Evolutionary conservation across 2,888 invertebrate genomes (phyloP), one percentile per base, ranked within the genome.

Genomic region (Catocala nupta): DNA sequence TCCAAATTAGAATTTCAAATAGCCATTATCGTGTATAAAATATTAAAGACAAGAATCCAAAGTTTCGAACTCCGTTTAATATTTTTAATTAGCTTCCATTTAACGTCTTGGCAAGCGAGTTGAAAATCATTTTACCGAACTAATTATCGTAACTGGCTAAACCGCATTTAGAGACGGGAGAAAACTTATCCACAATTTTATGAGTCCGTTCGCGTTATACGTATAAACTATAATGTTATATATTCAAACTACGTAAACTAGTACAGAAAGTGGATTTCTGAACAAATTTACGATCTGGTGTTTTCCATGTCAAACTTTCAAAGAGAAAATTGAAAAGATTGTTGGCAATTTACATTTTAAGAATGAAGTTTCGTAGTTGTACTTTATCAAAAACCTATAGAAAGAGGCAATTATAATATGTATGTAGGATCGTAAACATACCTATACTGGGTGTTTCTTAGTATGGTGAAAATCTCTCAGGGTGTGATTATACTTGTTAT

Each of bases 111-210:
- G 56, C 56, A 49, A 56, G 49, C 43, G 42, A 43, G 43, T 12
- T 50, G 50, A 44, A 43, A 33, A 57, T 50, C 43, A 33, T 34
- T 55, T 55, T 13, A 55, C 25, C 8, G 45, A 25, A 53, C 39
- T 53, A 59, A 59, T 59, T 54, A 59, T 47, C 42, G 33, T 13
- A 53, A 54, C 36, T 39, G 48, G n/a, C 25, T 13, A 48, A 42
- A 33, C 52, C 12, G 11, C 42, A 9, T 59, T 59, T 16, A 54
- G 54, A 25, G 48, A 59, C 11, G 13, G 43, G 43, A 42, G 47
- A 36, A 43, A 45, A 60, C 50, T 36, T 55, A 55, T 59, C 48
- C 44, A 50, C 43, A 43, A 11, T 45, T 50, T n/a, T 12, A 9
- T 9, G 10, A 50, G 13, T 54, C 44, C n/a, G 33, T 59, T 42